These are phyloP conservation scores for Tetrax tetrax DNA, from an alignment of 2,113 vertebrate species.

Conservation along the genomic window DNA sequence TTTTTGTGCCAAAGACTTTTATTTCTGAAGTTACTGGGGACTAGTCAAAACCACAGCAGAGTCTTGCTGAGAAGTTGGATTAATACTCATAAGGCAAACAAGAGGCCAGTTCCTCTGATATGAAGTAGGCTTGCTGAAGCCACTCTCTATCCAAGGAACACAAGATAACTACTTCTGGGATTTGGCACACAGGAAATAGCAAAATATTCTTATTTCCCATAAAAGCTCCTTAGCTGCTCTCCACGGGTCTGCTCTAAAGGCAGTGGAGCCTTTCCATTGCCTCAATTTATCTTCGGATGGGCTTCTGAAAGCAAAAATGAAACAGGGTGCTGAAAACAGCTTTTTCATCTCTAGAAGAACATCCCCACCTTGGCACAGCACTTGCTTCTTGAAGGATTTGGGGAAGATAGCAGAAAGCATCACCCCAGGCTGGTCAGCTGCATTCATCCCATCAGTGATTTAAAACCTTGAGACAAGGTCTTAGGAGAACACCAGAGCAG, in stretches of 20 bases:
- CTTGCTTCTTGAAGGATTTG: neutral
- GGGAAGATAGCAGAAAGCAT: neutral
- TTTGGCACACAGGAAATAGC: neutral
- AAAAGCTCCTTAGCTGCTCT: neutral
- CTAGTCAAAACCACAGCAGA: neutral
- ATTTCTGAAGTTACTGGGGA: neutral
- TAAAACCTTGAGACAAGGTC: neutral
- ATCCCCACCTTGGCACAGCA: neutral
- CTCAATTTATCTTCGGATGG: accelerated
- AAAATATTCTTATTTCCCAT: neutral
- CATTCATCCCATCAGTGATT: accelerated
- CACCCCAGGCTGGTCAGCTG: neutral
- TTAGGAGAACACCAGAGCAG: neutral
- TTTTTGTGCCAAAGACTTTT: neutral
- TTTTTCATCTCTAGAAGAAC: neutral
- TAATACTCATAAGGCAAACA: neutral
- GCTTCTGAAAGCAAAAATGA: neutral
- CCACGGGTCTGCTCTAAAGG: neutral
- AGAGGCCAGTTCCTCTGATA: neutral
- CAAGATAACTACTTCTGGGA: neutral
- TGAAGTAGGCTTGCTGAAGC: neutral
- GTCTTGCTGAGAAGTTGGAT: neutral
- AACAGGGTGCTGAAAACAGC: neutral
- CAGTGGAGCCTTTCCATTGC: neutral
- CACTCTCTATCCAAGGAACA: neutral